Base-by-base conservation (phyloP, 2,888 invertebrate genomes). In the Cephonodes hylas region DNA sequence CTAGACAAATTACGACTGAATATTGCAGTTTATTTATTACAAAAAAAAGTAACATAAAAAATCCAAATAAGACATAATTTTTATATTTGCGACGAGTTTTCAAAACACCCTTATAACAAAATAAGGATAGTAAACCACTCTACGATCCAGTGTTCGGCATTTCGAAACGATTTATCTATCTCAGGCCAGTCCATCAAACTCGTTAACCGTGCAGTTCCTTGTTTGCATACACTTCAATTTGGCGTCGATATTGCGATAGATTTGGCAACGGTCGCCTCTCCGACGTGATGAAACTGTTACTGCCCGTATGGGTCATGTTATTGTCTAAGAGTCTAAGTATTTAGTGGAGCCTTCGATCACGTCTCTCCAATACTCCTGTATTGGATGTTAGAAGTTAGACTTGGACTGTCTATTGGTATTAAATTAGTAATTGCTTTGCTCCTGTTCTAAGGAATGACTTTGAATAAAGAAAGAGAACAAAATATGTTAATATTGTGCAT, bases 141-240 rank as follows among this genome's bases (percentile, higher is more conserved):
- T 44, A 8, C 20, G 3, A 2, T 20, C 7, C 20, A 20, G 44
- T 8, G 23, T 15, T 27, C 15, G 15, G 8, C 8, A 48, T 48
- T 48, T 27, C 48, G 15, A 25, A 48, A 25, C 15, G 48, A n/a
- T 27, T 53, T 27, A 27, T 53, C 27, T 31, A 3, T 2, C 8
- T 18, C 5, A 31, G 27, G 15, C 10, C 31, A 53, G 23, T 23
- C 22, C 22, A 58, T 22, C 57, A 23, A 38, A 38, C 57, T 66
- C 65, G 71, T 75, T 76, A 75, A 75, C 75, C 70, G 78, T 76
- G 72, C 69, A 73, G 68, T 64, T 67, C 60, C 74, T 75, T 76
- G 74, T 79, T 75, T 76, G 73, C 71, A 71, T 72, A 70, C 73
- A 73, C 74, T 77, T 72, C 71, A 77, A 78, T 81, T 77, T 74